Percentiles rank a stretch among this genome's conserved stretches.
These are phyloP conservation scores for Spinibarbus caldwelli DNA, from an alignment of 2,797 vertebrate genomes.

Conservation along the genomic window DNA sequence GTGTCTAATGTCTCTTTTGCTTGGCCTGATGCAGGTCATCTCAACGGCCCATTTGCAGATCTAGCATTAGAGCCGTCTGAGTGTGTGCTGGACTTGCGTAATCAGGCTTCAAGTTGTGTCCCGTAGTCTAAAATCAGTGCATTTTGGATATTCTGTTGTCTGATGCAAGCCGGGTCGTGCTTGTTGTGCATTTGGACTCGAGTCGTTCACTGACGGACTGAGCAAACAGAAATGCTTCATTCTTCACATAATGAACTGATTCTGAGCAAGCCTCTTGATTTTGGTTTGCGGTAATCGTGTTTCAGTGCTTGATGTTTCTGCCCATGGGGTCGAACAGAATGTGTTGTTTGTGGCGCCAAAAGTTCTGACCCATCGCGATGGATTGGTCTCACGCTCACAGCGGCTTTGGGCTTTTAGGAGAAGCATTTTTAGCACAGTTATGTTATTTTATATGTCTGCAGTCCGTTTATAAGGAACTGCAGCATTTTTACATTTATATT, in stretches of 20 bases:
- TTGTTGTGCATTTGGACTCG: neutral
- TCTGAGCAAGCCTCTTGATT: neutral
- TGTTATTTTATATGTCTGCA: neutral
- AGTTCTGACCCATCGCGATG: neutral
- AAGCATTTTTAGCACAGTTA: neutral
- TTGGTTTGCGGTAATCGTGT: neutral
- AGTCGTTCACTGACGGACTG: neutral
- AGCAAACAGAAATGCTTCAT: neutral
- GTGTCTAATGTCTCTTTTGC: slow-evolving; percentile 23
- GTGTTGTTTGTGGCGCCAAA: neutral
- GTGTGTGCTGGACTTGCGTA: neutral
- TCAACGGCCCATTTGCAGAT: slow-evolving; percentile 5
- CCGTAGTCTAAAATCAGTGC: neutral
- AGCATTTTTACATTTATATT: neutral
- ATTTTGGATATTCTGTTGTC: neutral
- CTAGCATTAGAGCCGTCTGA: neutral
- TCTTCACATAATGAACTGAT: slow-evolving; percentile 1
- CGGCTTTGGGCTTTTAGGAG: neutral
- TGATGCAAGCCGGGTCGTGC: neutral
- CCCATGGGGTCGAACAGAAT: neutral
- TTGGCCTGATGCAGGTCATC: slow-evolving; percentile 19
- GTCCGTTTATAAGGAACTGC: neutral
- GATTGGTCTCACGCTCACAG: neutral
- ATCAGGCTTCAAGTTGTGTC: neutral
- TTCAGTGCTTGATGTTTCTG: slow-evolving; percentile 18